phyloP scores from a whole-genome alignment of 2,888 invertebrate genomes.

The Melieria crassipennis region DNA sequence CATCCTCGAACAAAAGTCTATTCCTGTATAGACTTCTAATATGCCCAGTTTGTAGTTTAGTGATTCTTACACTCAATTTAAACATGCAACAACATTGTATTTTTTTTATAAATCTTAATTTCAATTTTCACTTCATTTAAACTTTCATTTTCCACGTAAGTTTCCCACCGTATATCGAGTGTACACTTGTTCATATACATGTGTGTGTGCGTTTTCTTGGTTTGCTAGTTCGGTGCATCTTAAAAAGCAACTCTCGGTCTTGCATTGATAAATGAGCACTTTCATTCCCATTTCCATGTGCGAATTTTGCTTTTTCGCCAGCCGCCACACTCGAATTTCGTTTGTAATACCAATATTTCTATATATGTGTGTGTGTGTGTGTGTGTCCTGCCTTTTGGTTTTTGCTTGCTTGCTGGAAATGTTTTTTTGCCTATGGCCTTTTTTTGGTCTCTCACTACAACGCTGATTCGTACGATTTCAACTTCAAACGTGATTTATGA shows the following conservation, averaged over 20 bases:
- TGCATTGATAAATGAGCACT: constrained; percentile 27
- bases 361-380: background rate
- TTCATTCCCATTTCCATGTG: constrained; percentile 18
- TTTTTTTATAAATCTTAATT: background rate
- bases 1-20: no score
- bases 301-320: background rate
- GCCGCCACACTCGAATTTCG: background rate
- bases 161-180: background rate
- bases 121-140: background rate
- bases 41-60: no score
- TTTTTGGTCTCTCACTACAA: background rate
- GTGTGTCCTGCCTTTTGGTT: background rate
- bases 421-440: background rate
- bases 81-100: background rate
- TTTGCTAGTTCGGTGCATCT: background rate
- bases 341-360: background rate
- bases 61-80: no score
- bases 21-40: no score
- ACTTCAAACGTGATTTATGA: constrained; percentile 30
- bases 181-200: background rate
- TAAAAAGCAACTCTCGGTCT: constrained; percentile 8
- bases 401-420: background rate
- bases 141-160: background rate
- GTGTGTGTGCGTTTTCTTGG: background rate
- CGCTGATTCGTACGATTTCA: constrained; percentile 26